Evolutionary conservation across 1,140 invertebrate genomes (phyloP), one percentile per base, ranked within the genome.

Genomic region (Proctacanthus coquilletti): DNA sequence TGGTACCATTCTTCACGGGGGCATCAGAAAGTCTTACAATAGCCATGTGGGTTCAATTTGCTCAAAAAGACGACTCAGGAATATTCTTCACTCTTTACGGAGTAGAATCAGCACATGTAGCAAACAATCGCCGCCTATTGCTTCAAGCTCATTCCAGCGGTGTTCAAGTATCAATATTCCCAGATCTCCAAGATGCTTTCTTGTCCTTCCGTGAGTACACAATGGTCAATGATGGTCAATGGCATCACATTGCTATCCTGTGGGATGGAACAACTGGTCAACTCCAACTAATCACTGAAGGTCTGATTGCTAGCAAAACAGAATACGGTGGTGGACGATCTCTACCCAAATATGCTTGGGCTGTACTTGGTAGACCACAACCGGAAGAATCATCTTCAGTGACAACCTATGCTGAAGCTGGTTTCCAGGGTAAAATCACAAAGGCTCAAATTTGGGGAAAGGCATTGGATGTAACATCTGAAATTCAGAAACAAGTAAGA

Each of bases 1-100:
- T 85, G 11, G 80, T 92, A 49, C 92, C 92, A 37, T 93, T 95
- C 65, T 75, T 79, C 44, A 76, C 84, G 3, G 75, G 75, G 5
- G 68, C 70, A 13, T 72, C 77, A 25, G 73, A 74, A 42, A 84
- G 82, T 55, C 62, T 97, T 8, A 92, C 91, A 0, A 67, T 97
- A 18, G 87, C 82, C 5, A 75, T 96, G 70, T 98, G 94, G 94
- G 86, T 98, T 0, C 86, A 92, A 58, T 98, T 92, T 46, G 84
- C 84, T 3, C 77, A 79, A 50, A 76, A 77, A 59, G 85, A 91
- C 52, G 86, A 87, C 53, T 77, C 75, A 40, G 92, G 91, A 46
- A 84, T 87, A 39, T 92, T 95, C 71, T 87, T 96, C 46, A 93
- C 87, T 0, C 68, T 95, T 1, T 97, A 94, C 53, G 75, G 75